Evolutionary conservation across 2,797 vertebrate genomes (phyloP).

Genomic region (Coluber constrictor): DNA sequence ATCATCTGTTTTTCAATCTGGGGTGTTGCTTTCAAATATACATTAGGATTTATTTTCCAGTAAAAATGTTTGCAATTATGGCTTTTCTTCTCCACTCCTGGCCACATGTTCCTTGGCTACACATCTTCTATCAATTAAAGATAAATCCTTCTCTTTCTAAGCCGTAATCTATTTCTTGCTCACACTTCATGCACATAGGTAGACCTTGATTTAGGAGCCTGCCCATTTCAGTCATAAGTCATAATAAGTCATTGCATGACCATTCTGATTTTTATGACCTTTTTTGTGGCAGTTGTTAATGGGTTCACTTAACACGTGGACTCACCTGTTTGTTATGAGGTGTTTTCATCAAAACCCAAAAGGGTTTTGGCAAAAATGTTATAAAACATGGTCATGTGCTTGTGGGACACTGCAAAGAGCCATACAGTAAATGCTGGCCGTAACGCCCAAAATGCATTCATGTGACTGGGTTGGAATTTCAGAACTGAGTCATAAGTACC

Average conservation of each 20-base stretch:
- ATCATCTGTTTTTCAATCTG: neutral
- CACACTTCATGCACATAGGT: neutral
- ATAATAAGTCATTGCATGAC: neutral
- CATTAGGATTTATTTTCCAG: neutral
- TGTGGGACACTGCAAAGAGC: neutral
- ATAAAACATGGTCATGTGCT: neutral
- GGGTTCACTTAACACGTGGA: neutral
- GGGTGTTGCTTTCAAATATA: neutral
- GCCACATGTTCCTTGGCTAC: neutral
- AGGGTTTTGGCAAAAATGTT: neutral
- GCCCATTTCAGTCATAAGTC: neutral
- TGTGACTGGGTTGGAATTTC: neutral
- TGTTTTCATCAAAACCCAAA: neutral
- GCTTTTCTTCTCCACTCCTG: neutral
- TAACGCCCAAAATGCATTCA: neutral
- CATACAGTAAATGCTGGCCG: neutral
- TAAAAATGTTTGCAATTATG: neutral
- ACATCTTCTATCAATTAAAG: slow-evolving; percentile 29
- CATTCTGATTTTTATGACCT: neutral
- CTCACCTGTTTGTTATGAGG: neutral
- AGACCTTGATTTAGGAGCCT: neutral
- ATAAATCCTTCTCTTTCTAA: neutral
- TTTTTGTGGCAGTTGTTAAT: neutral
- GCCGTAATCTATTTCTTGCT: neutral
- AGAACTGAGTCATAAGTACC: neutral